phyloP scores from a whole-genome alignment of 2,113 vertebrate species.

The Pteruthius melanotis region DNA sequence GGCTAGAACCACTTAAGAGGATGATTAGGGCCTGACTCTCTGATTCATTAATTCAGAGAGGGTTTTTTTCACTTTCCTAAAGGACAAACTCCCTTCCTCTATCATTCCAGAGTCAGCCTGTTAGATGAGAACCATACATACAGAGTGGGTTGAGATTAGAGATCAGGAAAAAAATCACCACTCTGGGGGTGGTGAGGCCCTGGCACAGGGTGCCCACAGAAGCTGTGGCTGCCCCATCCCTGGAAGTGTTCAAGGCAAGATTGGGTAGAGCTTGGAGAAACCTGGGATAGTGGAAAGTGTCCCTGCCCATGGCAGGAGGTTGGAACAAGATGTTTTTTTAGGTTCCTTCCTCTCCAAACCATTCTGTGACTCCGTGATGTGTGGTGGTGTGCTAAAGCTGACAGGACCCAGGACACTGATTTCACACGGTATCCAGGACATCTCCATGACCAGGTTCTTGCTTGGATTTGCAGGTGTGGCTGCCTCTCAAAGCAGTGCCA shows the following conservation, averaged over 20 bases:
- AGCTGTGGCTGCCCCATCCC: not conserved
- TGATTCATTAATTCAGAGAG: not conserved
- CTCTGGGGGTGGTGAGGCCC: not conserved
- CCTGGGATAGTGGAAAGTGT: not conserved
- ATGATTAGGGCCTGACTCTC: not conserved
- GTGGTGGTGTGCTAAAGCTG: not conserved
- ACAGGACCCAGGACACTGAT: not conserved
- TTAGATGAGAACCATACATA: not conserved
- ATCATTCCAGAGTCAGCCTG: not conserved
- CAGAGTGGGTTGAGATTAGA: not conserved
- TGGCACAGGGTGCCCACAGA: not conserved
- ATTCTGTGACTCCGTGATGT: not conserved
- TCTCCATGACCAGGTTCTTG: not conserved
- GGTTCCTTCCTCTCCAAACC: not conserved
- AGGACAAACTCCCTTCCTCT: not conserved
- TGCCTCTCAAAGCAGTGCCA: not conserved
- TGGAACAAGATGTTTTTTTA: rapidly evolving
- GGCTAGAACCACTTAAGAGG: not conserved
- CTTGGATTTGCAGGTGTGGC: not conserved
- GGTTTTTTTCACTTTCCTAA: not conserved
- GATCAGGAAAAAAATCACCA: not conserved
- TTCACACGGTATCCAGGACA: not conserved
- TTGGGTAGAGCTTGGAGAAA: not conserved
- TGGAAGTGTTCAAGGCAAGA: rapidly evolving
- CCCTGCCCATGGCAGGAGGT: not conserved